These are phyloP conservation scores for Macrotis lagotis DNA, from an alignment of 2,113 vertebrate species.

Conservation along the genomic window DNA sequence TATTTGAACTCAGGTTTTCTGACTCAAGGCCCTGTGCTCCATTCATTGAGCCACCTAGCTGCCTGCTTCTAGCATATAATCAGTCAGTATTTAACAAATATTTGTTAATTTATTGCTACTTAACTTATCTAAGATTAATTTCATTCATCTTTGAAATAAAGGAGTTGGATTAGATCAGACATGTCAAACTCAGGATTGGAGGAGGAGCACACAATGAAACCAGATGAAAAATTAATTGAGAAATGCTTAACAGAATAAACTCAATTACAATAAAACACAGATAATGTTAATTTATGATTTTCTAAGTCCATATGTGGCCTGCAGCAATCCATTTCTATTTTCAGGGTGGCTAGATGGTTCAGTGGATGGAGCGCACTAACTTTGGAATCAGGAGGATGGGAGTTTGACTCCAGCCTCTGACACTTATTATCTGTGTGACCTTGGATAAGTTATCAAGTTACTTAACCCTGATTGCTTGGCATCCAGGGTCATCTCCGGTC, in stretches of 20 bases:
- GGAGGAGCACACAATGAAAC: neutral
- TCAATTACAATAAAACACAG: neutral
- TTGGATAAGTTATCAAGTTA: no score
- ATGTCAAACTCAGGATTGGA: neutral
- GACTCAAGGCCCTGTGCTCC: no score
- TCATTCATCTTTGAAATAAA: neutral
- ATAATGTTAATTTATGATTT: neutral
- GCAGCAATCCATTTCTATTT: neutral
- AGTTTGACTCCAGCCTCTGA: no score
- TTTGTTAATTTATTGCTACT: neutral
- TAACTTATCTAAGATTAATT: accelerated
- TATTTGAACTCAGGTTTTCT: neutral
- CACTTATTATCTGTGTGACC: no score
- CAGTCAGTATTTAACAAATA: neutral
- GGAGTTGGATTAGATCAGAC: neutral
- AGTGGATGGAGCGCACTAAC: no score
- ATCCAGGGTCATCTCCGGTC: no score
- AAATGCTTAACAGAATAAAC: neutral
- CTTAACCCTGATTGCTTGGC: no score
- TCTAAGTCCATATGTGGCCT: neutral
- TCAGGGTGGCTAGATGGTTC: no score
- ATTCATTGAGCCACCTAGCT: neutral
- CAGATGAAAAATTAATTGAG: neutral
- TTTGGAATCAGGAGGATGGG: no score
- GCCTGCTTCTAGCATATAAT: neutral